Evolutionary conservation across 2,888 invertebrate genomes (phyloP).

Genomic region (Trissolcus brochymenae): DNA sequence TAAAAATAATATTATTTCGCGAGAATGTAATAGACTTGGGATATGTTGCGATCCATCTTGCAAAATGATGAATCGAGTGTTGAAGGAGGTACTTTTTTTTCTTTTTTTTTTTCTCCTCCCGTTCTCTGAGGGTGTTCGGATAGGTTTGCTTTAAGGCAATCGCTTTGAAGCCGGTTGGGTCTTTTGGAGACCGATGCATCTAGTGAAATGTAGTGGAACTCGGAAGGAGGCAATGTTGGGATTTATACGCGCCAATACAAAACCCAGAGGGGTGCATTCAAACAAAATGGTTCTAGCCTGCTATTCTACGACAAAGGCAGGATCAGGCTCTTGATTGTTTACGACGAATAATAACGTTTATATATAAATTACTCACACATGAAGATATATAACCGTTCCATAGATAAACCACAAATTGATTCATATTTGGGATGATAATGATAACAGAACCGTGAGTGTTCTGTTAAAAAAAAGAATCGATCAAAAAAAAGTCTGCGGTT

Average conservation of each 20-base stretch:
- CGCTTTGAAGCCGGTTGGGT: conserved; percentile 56
- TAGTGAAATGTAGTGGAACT: conserved; percentile 70
- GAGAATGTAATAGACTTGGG: neutral
- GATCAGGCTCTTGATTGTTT: too few relatives aligned
- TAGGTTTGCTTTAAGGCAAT: conserved; percentile 64
- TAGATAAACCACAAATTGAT: too few relatives aligned
- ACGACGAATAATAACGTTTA: too few relatives aligned
- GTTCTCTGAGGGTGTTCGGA: conserved; percentile 39
- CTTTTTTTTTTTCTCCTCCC: conserved; percentile 21
- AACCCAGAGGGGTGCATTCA: conserved; percentile 39
- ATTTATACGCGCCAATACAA: conserved; percentile 65
- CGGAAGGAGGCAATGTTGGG: conserved; percentile 64
- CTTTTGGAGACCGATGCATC: conserved; percentile 64
- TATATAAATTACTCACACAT: too few relatives aligned
- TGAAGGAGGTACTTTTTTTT: conserved; percentile 26
- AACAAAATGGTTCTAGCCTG: too few relatives aligned
- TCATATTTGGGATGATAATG: too few relatives aligned
- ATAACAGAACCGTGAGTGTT: too few relatives aligned
- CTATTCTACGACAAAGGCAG: too few relatives aligned
- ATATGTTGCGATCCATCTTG: too few relatives aligned
- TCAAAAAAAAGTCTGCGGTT: too few relatives aligned
- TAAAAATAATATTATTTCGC: conserved; percentile 6
- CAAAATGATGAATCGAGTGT: conserved; percentile 25
- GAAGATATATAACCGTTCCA: too few relatives aligned
- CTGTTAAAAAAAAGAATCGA: too few relatives aligned